phyloP scores from a whole-genome alignment of 2,797 vertebrate genomes.

The Hydrophis major region DNA sequence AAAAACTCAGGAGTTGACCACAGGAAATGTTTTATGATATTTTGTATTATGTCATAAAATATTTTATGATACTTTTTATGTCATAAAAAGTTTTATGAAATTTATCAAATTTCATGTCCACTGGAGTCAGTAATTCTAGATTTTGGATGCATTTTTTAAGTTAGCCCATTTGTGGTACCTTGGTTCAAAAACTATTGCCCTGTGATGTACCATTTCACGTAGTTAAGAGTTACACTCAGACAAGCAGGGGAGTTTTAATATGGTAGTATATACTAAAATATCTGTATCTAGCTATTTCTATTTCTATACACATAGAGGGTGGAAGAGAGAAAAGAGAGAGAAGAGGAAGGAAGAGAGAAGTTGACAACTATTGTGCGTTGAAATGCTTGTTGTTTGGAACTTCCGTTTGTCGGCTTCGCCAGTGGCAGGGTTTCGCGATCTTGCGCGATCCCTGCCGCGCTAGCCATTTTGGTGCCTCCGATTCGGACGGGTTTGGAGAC shows the following conservation, averaged over 20 bases:
- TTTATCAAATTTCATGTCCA: not conserved
- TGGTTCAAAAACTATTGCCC: not conserved
- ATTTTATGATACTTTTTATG: not conserved
- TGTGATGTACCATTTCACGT: not conserved
- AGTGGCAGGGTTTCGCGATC: too few relatives aligned
- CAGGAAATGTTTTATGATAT: not conserved
- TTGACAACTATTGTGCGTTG: not conserved
- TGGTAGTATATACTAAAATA: not conserved
- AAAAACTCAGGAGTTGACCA: not conserved
- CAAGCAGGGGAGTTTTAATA: not conserved
- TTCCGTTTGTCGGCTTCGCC: too few relatives aligned
- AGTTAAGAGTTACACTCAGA: not conserved
- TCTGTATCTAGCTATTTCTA: not conserved
- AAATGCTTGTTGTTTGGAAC: not conserved
- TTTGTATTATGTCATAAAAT: not conserved
- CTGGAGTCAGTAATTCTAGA: not conserved
- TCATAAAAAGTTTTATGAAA: not conserved
- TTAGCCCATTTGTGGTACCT: not conserved
- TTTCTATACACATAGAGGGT: not conserved
- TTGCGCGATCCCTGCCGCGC: too few relatives aligned
- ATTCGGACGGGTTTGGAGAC: too few relatives aligned
- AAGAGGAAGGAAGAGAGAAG: not conserved
- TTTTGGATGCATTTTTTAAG: not conserved
- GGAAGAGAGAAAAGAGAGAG: not conserved
- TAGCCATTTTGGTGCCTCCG: too few relatives aligned